Evolutionary conservation across 2,113 vertebrate genomes (phyloP).

Genomic region (Sturnus vulgaris): DNA sequence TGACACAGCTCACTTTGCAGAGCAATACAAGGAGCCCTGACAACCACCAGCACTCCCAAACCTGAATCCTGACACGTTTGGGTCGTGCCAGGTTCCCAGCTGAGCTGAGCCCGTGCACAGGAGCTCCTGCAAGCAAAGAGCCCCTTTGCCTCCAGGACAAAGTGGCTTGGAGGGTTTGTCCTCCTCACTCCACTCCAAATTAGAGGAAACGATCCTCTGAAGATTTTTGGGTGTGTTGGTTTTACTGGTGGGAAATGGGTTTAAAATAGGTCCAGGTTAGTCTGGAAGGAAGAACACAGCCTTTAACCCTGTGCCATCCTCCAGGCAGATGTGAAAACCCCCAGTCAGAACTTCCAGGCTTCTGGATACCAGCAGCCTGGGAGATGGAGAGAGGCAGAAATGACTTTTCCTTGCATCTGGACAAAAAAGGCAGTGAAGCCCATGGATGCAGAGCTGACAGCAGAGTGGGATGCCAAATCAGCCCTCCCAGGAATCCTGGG

Average conservation of each 20-base stretch:
- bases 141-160: fast-evolving
- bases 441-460: background rate
- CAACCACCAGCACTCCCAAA: background rate
- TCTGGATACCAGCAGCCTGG: background rate
- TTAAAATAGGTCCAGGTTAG: background rate
- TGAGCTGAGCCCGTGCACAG: fast-evolving
- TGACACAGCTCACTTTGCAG: fast-evolving
- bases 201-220: fast-evolving
- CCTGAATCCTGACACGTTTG: fast-evolving
- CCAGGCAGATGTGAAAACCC: fast-evolving
- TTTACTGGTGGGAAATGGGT: background rate
- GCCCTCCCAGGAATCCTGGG: background rate
- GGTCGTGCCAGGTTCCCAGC: background rate
- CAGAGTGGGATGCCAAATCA: background rate
- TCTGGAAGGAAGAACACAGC: background rate
- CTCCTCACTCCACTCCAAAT: fast-evolving
- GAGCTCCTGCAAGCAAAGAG: background rate
- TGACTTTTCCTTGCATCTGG: background rate
- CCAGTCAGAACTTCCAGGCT: background rate
- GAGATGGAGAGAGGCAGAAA: background rate
- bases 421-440: background rate
- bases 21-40: fast-evolving
- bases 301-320: background rate
- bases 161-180: background rate
- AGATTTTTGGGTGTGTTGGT: fast-evolving